Percentiles rank a stretch among this genome's conserved stretches.
Evolutionary conservation across 2,113 vertebrate species (phyloP).

Genomic region (Rhabdomys dilectus): DNA sequence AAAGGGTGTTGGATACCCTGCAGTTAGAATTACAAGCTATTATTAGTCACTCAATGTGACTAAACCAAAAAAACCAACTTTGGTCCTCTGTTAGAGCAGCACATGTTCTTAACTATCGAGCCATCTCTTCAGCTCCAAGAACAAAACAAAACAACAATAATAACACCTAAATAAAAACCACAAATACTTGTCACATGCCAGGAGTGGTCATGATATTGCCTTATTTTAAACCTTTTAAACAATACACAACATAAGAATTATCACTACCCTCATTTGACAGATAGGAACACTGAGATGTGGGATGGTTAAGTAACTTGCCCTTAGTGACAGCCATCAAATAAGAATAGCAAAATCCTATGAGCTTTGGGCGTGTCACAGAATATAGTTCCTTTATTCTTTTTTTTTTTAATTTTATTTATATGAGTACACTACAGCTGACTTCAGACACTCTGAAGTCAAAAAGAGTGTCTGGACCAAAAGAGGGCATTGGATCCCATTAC

Average conservation of each 20-base stretch:
- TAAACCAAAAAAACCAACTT: no score
- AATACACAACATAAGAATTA: background rate
- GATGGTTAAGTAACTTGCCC: background rate
- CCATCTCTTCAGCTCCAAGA: background rate
- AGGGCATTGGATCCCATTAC: no score
- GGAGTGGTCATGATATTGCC: background rate
- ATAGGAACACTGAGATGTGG: background rate
- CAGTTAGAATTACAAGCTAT: background rate
- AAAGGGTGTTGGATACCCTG: background rate
- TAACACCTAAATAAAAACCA: background rate
- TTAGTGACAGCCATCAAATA: background rate
- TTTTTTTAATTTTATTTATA: no score
- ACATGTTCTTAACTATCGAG: no score
- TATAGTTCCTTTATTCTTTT: background rate
- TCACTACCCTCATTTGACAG: background rate
- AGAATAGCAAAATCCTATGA: background rate
- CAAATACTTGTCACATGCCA: background rate
- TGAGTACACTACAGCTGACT: no score
- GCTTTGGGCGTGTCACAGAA: background rate
- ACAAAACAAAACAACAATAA: background rate
- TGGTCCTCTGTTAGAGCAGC: background rate
- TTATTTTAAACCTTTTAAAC: conserved; percentile 24
- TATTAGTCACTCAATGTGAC: background rate
- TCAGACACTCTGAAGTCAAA: no score
- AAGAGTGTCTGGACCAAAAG: no score